A percentile compares a stretch with the other conserved stretches of the same genome.
These are phyloP conservation scores for Cynaeus angustus DNA, from an alignment of 2,888 invertebrate genomes.

Conservation along the genomic window DNA sequence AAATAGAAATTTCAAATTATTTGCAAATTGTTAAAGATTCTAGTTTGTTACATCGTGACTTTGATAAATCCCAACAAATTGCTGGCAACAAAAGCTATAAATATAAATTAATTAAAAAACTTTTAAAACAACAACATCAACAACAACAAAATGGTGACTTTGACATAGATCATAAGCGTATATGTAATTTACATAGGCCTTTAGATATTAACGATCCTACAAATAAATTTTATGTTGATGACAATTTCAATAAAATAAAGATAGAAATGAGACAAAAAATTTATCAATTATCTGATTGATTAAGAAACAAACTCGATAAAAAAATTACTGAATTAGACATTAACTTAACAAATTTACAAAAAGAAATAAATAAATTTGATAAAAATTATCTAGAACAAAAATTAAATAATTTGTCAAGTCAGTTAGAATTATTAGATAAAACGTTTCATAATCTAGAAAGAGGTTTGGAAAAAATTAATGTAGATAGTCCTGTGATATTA, in stretches of 20 bases:
- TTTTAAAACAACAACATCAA: slow-evolving; percentile 11
- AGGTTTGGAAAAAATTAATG: neutral
- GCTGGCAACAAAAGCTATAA: slow-evolving; percentile 35
- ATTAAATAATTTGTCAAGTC: too few relatives aligned
- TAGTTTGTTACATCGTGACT: slow-evolving; percentile 42
- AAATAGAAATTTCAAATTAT: slow-evolving; percentile 44
- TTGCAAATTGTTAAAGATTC: slow-evolving; percentile 39
- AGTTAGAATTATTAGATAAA: neutral
- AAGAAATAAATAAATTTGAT: too few relatives aligned
- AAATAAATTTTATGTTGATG: slow-evolving; percentile 50
- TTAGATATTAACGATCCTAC: slow-evolving; percentile 34
- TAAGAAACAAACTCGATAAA: neutral
- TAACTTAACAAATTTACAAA: neutral
- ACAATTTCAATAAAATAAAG: slow-evolving; percentile 21
- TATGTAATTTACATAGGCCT: slow-evolving; percentile 45
- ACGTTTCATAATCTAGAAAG: neutral
- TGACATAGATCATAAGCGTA: slow-evolving; percentile 43
- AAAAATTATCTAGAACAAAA: too few relatives aligned
- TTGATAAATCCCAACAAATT: slow-evolving; percentile 26
- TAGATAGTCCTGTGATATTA: slow-evolving; percentile 9
- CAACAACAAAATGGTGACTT: slow-evolving; percentile 40
- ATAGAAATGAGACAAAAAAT: slow-evolving; percentile 30
- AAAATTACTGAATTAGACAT: neutral
- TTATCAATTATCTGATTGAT: slow-evolving; percentile 1
- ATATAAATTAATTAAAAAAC: slow-evolving; percentile 46